These are phyloP conservation scores for Arion vulgaris DNA, from an alignment of 1,140 invertebrate species.

Conservation along the genomic window DNA sequence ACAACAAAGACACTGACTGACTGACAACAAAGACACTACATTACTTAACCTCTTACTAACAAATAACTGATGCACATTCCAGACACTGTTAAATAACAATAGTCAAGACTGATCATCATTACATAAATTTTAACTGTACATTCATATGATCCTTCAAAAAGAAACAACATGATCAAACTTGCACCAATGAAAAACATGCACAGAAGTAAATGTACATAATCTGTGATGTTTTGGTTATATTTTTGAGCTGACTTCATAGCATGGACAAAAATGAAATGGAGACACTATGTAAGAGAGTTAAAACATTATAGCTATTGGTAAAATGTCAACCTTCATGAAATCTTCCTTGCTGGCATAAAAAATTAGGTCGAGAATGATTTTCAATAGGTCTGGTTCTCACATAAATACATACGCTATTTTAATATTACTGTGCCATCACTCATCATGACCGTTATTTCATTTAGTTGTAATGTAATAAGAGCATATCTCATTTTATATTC, in stretches of 20 bases:
- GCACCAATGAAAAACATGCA: not conserved
- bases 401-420: not conserved
- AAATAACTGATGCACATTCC: not conserved
- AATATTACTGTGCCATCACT: not conserved
- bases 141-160: slow-evolving; percentile 6
- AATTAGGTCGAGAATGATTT: not conserved
- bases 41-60: too few species aligned
- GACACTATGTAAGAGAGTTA: not conserved
- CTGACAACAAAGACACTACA: too few species aligned
- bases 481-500: too few species aligned
- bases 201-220: not conserved
- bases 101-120: not conserved
- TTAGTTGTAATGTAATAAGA: too few species aligned
- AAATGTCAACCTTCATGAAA: not conserved
- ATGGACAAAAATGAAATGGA: not conserved
- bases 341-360: not conserved
- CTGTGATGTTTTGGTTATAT: not conserved
- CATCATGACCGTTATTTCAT: not conserved
- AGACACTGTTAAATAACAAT: not conserved
- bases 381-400: not conserved
- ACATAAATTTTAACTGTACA: not conserved
- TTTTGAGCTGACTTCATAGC: not conserved
- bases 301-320: not conserved
- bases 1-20: too few species aligned
- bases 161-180: not conserved